Base-by-base conservation (phyloP, 2,888 invertebrate species). In the Zhuqinia jingwanae region DNA sequence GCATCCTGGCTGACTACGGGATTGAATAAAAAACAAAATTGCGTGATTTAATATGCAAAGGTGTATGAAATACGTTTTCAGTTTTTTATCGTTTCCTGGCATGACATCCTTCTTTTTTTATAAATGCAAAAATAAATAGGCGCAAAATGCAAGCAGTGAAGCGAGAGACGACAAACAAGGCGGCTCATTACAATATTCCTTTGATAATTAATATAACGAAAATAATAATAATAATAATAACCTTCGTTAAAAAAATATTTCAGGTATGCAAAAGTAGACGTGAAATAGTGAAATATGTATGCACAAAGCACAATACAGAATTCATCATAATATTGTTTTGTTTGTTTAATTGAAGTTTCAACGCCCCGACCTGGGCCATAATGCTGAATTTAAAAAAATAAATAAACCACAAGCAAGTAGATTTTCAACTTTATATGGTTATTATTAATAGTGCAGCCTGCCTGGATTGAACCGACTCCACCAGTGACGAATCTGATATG, bases 31-130 rank as follows among this genome's bases (percentile, higher is more conserved):
- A 42, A 42, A 65, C 20, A 42, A 45, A 5, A n/a, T 42, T 68
- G 17, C 45, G 13, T 17, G 5, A 68, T 45, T n/a, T 17, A 63
- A 11, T 30, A 36, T 36, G 22, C 30, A 15, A 47, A 0, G n/a
- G 17, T 36, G 36, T 27, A n/a, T 63, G 36, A n/a, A n/a, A n/a
- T n/a, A n/a, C n/a, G n/a, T n/a, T n/a, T n/a, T n/a, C n/a, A n/a
- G 68, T 42, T 68, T 68, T 45, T 45, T 68, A 36, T 68, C 42
- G 45, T 45, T 68, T 68, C 17, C 68, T 68, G 68, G 45, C 42
- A 22, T 45, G 68, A 68, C 68, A 42, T n/a, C n/a, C n/a, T 10
- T 45, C 68, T 68, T 68, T 60, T 6, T 2, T 0, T 13, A 13
- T 22, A 45, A 17, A 68, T 45, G 22, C 22, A 45, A 68, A 36